Percentiles rank a stretch among this genome's conserved stretches.
These are phyloP conservation scores for Xenopus petersii DNA, from an alignment of 2,797 vertebrate genomes.

Conservation along the genomic window DNA sequence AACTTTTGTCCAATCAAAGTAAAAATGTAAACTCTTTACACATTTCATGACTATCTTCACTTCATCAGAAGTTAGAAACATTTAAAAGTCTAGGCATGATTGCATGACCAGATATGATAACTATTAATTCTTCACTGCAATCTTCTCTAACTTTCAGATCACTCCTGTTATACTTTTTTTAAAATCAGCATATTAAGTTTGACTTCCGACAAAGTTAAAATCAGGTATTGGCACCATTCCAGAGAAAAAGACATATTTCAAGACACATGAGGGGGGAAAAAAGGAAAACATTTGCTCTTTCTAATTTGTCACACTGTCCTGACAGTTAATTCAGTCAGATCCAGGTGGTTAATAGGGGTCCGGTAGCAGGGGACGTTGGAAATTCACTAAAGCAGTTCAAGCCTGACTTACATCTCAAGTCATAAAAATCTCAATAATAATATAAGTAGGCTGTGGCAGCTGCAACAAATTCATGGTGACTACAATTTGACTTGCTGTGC, in stretches of 20 bases:
- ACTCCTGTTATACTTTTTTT: conserved; percentile 19
- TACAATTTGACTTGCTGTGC: no score
- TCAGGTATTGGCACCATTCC: conserved; percentile 35
- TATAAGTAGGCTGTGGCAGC: background rate
- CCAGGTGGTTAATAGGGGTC: conserved; percentile 49
- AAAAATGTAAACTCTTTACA: no score
- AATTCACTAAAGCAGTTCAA: conserved; percentile 9
- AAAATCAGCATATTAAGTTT: conserved; percentile 27
- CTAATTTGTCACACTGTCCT: conserved; percentile 42
- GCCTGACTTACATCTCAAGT: conserved; percentile 27
- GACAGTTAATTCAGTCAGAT: conserved; percentile 46
- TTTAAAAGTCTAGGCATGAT: no score
- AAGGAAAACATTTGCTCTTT: conserved; percentile 42
- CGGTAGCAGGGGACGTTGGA: conserved; percentile 30
- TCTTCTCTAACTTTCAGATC: conserved; percentile 18
- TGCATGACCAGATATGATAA: no score
- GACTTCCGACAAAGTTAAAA: conserved; percentile 36
- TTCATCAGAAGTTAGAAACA: no score
- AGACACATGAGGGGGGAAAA: conserved; percentile 31
- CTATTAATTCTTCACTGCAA: background rate
- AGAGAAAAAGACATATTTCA: conserved; percentile 26
- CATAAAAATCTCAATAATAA: conserved; percentile 29
- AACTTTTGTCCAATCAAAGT: no score
- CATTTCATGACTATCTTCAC: no score
- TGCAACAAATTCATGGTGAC: no score